A percentile compares a stretch with the other conserved stretches of the same genome.
Conservation (phyloP, 2,797 vertebrate genomes). For the Galaxias olidus region DNA sequence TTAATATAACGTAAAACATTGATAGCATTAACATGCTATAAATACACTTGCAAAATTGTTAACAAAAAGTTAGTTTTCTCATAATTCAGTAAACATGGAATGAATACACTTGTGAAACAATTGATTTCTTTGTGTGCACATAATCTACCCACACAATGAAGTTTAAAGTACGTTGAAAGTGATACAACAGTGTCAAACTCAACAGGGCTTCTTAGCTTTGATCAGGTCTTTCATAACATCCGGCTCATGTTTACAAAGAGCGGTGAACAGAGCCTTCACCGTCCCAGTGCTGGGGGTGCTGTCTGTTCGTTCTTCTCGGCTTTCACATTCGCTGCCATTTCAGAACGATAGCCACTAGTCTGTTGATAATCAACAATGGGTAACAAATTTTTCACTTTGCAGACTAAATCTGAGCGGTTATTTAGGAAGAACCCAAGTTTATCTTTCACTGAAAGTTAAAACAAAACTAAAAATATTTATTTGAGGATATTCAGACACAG, state of each 20-base stretch:
- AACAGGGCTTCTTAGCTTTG: too few species aligned
- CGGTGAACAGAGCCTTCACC: slow-evolving; percentile 13
- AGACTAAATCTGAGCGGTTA: background rate
- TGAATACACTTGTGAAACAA: too few species aligned
- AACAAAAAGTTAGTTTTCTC: too few species aligned
- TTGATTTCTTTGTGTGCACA: too few species aligned
- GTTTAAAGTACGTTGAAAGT: too few species aligned
- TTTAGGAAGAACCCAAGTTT: slow-evolving; percentile 20
- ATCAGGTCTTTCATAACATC: slow-evolving; percentile 26
- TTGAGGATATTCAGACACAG: background rate
- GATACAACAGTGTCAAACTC: too few species aligned
- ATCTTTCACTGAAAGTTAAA: slow-evolving; percentile 13
- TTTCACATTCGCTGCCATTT: slow-evolving; percentile 23
- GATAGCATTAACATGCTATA: too few species aligned
- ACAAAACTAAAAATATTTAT: background rate
- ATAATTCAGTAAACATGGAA: too few species aligned
- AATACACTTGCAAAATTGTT: too few species aligned
- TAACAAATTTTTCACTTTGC: slow-evolving; percentile 21
- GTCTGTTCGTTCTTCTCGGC: background rate
- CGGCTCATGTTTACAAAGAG: slow-evolving; percentile 12
- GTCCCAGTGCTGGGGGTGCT: slow-evolving; percentile 8
- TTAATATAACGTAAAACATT: too few species aligned
- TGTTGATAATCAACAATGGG: slow-evolving; percentile 30
- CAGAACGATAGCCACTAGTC: background rate
- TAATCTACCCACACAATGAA: too few species aligned